Evolutionary conservation across 2,888 invertebrate genomes (phyloP).

Genomic region (Acanthosoma haemorrhoidale): DNA sequence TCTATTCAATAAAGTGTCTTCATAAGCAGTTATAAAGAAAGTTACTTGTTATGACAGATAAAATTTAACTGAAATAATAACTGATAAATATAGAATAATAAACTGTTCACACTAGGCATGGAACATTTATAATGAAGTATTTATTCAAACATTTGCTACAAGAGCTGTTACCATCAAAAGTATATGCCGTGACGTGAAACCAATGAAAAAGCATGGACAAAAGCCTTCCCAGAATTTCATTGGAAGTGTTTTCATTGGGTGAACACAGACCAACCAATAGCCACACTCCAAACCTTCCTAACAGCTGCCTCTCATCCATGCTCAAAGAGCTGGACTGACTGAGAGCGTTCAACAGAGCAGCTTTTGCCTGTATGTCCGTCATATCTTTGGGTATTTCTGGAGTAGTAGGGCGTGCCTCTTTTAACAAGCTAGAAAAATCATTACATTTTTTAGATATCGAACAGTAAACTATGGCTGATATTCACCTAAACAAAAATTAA

Average conservation of each 20-base stretch:
- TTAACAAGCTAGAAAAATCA: slow-evolving; percentile 66
- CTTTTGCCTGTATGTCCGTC: slow-evolving; percentile 47
- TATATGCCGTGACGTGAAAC: slow-evolving; percentile 97
- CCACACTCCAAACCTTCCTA: slow-evolving; percentile 96
- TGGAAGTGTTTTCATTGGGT: slow-evolving; percentile 55
- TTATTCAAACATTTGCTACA: neutral
- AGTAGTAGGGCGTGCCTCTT: slow-evolving; percentile 75
- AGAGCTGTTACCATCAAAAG: slow-evolving; percentile 73
- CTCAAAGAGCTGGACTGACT: slow-evolving; percentile 38
- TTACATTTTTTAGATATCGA: too few relatives aligned
- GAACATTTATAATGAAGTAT: too few relatives aligned
- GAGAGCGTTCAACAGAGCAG: slow-evolving; percentile 41
- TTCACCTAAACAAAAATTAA: too few relatives aligned
- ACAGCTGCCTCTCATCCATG: slow-evolving; percentile 75
- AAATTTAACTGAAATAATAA: too few relatives aligned
- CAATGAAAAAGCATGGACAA: slow-evolving; percentile 97
- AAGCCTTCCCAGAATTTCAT: slow-evolving; percentile 61
- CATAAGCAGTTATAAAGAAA: neutral
- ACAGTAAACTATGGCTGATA: too few relatives aligned
- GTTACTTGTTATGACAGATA: neutral
- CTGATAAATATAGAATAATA: too few relatives aligned
- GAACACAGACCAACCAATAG: slow-evolving; percentile 88
- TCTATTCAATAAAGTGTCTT: slow-evolving; percentile 39
- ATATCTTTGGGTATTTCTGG: slow-evolving; percentile 48
- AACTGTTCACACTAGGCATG: too few relatives aligned